phyloP scores from a whole-genome alignment of 2,797 vertebrate species.

The Sternotherus odoratus region DNA sequence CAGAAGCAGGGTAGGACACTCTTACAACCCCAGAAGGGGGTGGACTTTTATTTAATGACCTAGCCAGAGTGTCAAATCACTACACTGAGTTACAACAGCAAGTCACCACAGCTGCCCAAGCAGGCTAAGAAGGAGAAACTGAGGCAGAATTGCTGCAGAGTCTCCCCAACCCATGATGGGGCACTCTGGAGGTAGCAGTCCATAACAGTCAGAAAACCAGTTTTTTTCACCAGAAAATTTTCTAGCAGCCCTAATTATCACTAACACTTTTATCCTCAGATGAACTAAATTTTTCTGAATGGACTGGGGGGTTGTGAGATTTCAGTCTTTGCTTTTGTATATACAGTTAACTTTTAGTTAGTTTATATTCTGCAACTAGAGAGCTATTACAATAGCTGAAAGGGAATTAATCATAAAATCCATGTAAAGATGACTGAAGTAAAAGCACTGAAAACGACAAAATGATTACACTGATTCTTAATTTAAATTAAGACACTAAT shows the following conservation, averaged over 20 bases:
- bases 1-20: too few relatives aligned
- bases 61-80: too few relatives aligned
- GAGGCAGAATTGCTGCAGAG: neutral
- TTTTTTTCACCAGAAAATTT: neutral
- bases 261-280: constrained; percentile 9
- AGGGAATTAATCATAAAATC: constrained; percentile 23
- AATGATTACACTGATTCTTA: rapidly evolving
- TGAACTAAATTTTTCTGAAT: constrained; percentile 6
- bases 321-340: constrained; percentile 43
- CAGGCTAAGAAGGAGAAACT: neutral
- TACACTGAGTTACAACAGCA: neutral
- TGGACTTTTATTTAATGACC: too few relatives aligned
- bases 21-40: too few relatives aligned
- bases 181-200: neutral
- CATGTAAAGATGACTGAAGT: neutral
- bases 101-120: neutral
- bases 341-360: constrained; percentile 37
- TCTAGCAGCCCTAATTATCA: neutral
- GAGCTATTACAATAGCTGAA: constrained; percentile 18
- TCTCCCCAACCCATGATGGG: neutral
- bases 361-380: constrained; percentile 58
- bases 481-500: neutral
- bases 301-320: constrained; percentile 39
- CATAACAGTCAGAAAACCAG: neutral
- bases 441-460: constrained; percentile 25